These are phyloP conservation scores for Corythoichthys haematopterus DNA, from an alignment of 2,113 vertebrate species.

Conservation along the genomic window DNA sequence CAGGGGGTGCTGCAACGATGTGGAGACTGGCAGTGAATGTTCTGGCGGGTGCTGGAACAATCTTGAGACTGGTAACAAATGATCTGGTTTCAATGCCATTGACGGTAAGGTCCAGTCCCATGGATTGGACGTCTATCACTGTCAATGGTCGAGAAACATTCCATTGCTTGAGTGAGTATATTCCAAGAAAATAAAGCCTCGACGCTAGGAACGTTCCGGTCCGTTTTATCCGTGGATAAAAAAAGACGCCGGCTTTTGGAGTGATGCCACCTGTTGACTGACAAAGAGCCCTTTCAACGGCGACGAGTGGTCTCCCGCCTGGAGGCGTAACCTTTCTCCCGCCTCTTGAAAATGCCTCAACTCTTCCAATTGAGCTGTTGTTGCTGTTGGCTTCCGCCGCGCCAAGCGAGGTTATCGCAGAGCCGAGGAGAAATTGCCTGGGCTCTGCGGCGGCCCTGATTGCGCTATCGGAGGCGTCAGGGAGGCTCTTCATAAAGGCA, in stretches of 20 bases:
- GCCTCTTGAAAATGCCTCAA: conserved; percentile 63
- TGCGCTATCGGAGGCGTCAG: conserved; percentile 80
- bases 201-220: too few species aligned
- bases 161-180: too few species aligned
- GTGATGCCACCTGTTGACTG: conserved; percentile 3
- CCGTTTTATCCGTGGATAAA: not conserved
- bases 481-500: conserved; percentile 75
- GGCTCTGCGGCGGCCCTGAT: conserved; percentile 78
- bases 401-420: conserved; percentile 74
- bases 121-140: too few species aligned
- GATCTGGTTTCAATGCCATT: too few species aligned
- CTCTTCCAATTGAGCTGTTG: conserved; percentile 77
- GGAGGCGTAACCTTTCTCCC: conserved; percentile 61
- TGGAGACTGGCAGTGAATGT: too few species aligned
- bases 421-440: conserved; percentile 78
- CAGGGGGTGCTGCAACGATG: too few species aligned
- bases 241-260: not conserved
- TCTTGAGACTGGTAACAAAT: too few species aligned
- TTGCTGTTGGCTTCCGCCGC: conserved; percentile 67
- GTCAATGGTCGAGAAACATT: too few species aligned
- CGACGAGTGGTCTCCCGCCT: conserved; percentile 10
- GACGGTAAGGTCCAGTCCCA: too few species aligned
- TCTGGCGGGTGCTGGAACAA: too few species aligned
- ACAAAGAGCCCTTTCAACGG: conserved; percentile 1
- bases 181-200: too few species aligned